Conservation (phyloP, 2,113 vertebrate species). For the Strigops habroptila region DNA sequence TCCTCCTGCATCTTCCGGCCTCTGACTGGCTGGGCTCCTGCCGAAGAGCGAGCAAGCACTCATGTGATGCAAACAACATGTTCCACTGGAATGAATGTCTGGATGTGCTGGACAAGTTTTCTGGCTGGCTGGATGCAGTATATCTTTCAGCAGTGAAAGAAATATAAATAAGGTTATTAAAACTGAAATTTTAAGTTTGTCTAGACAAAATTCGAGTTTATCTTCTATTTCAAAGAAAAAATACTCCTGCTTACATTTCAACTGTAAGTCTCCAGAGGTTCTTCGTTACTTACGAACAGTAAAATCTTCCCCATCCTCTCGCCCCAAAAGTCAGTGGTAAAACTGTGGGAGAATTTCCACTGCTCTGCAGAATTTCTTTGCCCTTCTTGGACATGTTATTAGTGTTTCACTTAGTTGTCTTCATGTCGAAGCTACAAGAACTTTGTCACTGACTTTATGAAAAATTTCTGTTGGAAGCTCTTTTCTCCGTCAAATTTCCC, state of each 20-base stretch:
- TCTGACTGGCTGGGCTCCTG: not conserved
- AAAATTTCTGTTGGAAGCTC: not conserved
- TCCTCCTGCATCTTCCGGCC: not conserved
- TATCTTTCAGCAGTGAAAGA: not conserved
- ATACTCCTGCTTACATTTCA: not conserved
- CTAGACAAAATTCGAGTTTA: not conserved
- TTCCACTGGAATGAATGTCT: not conserved
- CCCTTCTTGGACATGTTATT: not conserved
- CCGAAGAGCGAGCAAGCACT: not conserved
- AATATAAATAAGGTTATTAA: not conserved
- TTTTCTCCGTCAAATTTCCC: not conserved
- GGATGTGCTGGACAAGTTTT: not conserved
- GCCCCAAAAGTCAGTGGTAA: not conserved
- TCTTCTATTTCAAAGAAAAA: not conserved
- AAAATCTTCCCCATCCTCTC: not conserved
- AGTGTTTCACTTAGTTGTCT: not conserved
- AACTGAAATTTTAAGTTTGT: not conserved
- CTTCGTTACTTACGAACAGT: not conserved
- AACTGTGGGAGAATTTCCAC: not conserved
- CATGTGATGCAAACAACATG: not conserved
- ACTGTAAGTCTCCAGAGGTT: not conserved
- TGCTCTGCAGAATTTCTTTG: not conserved
- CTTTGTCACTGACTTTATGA: not conserved
- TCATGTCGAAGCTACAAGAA: not conserved
- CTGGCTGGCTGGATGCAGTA: not conserved